A percentile compares a stretch with the other conserved stretches of the same genome.
phyloP scores from a whole-genome alignment of 35 echinoderm and acorn worm species.

The Diadema setosum region DNA sequence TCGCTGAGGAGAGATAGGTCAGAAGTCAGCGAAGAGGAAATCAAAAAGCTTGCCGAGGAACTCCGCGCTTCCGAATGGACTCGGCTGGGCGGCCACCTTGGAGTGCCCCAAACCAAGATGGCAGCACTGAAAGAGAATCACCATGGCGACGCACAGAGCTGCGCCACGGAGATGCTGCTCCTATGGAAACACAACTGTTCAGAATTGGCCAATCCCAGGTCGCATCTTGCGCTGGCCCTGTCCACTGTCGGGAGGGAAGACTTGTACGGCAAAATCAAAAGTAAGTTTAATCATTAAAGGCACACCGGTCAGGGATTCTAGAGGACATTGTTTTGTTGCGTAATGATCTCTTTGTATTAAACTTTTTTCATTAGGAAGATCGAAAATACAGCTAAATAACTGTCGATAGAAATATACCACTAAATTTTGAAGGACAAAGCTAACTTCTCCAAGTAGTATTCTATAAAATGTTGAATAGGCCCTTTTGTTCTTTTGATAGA shows the following conservation, averaged over 20 bases:
- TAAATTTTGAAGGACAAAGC: too few species aligned
- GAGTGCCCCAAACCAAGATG: background rate
- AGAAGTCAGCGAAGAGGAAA: background rate
- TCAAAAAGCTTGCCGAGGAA: background rate
- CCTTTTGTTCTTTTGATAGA: too few species aligned
- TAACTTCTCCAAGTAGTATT: too few species aligned
- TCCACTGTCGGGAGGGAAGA: background rate
- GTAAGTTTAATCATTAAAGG: background rate
- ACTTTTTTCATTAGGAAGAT: too few species aligned
- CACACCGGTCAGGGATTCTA: too few species aligned
- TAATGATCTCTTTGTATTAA: too few species aligned
- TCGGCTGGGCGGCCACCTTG: background rate
- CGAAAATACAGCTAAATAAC: too few species aligned
- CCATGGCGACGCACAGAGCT: background rate
- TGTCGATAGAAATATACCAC: too few species aligned
- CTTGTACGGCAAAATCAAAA: background rate
- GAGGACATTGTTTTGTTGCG: too few species aligned
- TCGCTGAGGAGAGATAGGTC: background rate
- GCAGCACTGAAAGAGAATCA: background rate
- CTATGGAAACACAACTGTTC: slow-evolving; percentile 22
- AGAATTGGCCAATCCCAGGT: background rate
- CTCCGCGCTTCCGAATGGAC: background rate
- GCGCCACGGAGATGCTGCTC: background rate
- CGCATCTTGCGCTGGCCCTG: background rate
- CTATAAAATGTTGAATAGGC: too few species aligned